phyloP scores from a whole-genome alignment of 2,113 vertebrate species.

The Etia nguti region DNA sequence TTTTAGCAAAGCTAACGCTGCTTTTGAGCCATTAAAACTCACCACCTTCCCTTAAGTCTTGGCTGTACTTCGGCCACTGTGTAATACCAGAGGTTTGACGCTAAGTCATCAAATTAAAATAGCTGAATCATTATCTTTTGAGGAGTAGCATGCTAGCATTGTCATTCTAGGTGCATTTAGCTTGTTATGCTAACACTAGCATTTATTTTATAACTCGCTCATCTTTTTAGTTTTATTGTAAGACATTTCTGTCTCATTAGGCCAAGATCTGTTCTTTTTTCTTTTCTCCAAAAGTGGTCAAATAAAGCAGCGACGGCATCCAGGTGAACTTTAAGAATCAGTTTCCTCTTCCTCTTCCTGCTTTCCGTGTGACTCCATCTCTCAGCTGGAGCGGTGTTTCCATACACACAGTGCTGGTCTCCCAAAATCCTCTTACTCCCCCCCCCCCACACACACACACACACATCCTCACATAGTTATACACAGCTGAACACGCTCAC shows the following conservation, averaged over 20 bases:
- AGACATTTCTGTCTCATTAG: not conserved
- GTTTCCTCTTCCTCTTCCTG: not conserved
- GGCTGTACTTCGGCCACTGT: not conserved
- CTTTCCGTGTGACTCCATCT: not conserved
- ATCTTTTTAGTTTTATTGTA: not conserved
- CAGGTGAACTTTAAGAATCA: constrained; percentile 7
- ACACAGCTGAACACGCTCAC: not conserved
- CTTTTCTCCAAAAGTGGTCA: not conserved
- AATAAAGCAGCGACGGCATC: not conserved
- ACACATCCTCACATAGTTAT: not conserved
- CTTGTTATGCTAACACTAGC: not conserved
- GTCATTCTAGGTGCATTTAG: not conserved
- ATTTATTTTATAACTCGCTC: not conserved
- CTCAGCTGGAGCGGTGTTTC: not conserved
- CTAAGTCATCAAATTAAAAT: not conserved
- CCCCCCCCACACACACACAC: not conserved
- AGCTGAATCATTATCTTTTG: not conserved
- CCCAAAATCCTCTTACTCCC: constrained; percentile 67
- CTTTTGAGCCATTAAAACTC: not conserved
- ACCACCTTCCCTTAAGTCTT: not conserved
- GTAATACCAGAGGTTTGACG: not conserved
- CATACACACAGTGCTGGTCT: not conserved
- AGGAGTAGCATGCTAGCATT: not conserved
- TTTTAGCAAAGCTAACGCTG: not conserved
- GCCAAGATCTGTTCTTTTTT: not conserved